Evolutionary conservation across 1,140 invertebrate species (phyloP).

Genomic region (Diabrotica virgifera): DNA sequence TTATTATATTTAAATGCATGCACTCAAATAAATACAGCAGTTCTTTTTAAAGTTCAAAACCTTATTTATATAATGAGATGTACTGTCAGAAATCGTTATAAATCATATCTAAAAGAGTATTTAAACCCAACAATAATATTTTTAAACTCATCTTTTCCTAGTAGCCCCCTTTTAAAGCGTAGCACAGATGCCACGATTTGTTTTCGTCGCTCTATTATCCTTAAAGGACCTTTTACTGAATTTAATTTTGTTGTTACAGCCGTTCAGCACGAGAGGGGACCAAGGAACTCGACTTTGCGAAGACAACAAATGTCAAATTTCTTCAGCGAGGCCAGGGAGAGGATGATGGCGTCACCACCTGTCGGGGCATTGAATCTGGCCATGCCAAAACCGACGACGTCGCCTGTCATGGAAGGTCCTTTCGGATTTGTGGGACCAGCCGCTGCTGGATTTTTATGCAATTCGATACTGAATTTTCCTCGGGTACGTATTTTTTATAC

Average conservation of each 20-base stretch:
- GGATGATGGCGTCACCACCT: constrained; percentile 29
- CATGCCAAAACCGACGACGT: constrained; percentile 13
- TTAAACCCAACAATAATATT: too few relatives aligned
- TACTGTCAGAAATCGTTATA: too few relatives aligned
- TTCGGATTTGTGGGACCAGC: constrained; percentile 30
- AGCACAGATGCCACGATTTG: background rate
- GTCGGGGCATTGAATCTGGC: constrained; percentile 19
- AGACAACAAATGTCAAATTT: constrained; percentile 70
- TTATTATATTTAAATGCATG: too few relatives aligned
- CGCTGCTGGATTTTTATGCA: constrained; percentile 37
- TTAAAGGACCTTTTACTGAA: constrained; percentile 4
- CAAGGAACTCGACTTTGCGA: constrained; percentile 87
- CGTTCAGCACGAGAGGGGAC: constrained; percentile 96
- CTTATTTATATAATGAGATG: too few relatives aligned
- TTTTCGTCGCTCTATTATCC: background rate
- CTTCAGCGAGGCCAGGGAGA: constrained; percentile 34
- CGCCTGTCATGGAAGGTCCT: background rate
- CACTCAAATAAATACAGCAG: too few relatives aligned
- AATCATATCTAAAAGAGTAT: too few relatives aligned
- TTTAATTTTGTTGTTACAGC: constrained; percentile 60
- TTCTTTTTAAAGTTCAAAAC: too few relatives aligned
- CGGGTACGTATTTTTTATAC: constrained; percentile 23
- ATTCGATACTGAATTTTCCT: constrained; percentile 37
- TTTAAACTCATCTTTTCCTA: too few relatives aligned
- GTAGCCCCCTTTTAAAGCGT: too few relatives aligned